Evolutionary conservation across 2,888 invertebrate species (phyloP).

Genomic region (Galerucella pusilla): DNA sequence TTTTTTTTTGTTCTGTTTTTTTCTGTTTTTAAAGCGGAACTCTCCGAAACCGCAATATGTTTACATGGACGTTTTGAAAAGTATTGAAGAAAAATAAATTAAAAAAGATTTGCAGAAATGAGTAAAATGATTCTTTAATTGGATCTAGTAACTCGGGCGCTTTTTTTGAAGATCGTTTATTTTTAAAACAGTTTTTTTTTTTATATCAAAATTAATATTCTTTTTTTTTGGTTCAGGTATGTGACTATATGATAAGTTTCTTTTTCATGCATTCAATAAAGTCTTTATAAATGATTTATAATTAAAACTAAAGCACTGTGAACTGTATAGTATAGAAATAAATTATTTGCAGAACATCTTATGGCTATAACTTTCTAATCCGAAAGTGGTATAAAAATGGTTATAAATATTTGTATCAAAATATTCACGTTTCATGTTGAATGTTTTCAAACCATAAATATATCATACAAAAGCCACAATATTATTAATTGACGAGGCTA

Average conservation of each 20-base stretch:
- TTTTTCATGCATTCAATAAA: not conserved
- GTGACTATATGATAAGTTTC: not conserved
- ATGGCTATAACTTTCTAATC: too few species aligned
- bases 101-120: constrained; percentile 7
- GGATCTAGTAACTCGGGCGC: not conserved
- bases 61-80: constrained; percentile 7
- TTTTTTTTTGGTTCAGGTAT: constrained; percentile 7
- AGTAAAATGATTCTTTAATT: constrained; percentile 7
- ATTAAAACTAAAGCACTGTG: too few species aligned
- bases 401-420: too few species aligned
- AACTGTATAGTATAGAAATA: too few species aligned
- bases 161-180: not conserved
- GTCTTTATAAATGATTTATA: too few species aligned
- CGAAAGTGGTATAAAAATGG: too few species aligned
- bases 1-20: constrained; percentile 14
- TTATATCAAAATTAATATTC: not conserved
- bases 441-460: too few species aligned
- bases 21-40: constrained; percentile 8
- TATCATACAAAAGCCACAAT: too few species aligned
- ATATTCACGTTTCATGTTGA: too few species aligned
- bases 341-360: too few species aligned
- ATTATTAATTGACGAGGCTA: too few species aligned
- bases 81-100: constrained; percentile 8
- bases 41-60: constrained; percentile 23
- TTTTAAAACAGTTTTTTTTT: not conserved